Evolutionary conservation across 2,113 vertebrate species (phyloP).

Genomic region (Lonchura striata): DNA sequence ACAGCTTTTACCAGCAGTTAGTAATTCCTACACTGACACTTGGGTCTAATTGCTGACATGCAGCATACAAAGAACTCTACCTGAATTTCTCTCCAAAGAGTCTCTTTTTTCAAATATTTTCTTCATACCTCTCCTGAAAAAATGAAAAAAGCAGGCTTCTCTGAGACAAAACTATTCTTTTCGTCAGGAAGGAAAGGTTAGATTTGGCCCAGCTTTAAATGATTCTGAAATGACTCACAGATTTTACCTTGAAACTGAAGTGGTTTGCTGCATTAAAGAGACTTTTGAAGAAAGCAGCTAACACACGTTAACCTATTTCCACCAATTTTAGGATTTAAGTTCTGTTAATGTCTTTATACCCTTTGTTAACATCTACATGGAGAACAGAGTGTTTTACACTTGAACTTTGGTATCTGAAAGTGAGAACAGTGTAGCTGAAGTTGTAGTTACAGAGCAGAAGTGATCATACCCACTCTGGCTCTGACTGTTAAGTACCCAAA

Average conservation of each 20-base stretch:
- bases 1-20: background rate
- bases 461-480: background rate
- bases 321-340: background rate
- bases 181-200: background rate
- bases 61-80: background rate
- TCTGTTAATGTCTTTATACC: background rate
- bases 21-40: background rate
- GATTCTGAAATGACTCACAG: background rate
- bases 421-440: background rate
- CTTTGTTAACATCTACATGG: background rate
- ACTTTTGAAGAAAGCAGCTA: background rate
- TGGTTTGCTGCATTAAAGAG: background rate
- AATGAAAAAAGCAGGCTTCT: background rate
- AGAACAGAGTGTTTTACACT: background rate
- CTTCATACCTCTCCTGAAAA: background rate
- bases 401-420: background rate
- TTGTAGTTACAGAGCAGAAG: background rate
- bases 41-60: background rate
- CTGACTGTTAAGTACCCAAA: background rate
- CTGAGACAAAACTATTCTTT: background rate
- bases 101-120: background rate
- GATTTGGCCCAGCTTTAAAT: background rate
- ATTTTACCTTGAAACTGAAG: background rate
- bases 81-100: background rate
- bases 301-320: background rate